Percentiles rank a stretch among this genome's conserved stretches.
Evolutionary conservation across 92 coral and sea anemone species (phyloP).

Genomic region (Porites divaricata): DNA sequence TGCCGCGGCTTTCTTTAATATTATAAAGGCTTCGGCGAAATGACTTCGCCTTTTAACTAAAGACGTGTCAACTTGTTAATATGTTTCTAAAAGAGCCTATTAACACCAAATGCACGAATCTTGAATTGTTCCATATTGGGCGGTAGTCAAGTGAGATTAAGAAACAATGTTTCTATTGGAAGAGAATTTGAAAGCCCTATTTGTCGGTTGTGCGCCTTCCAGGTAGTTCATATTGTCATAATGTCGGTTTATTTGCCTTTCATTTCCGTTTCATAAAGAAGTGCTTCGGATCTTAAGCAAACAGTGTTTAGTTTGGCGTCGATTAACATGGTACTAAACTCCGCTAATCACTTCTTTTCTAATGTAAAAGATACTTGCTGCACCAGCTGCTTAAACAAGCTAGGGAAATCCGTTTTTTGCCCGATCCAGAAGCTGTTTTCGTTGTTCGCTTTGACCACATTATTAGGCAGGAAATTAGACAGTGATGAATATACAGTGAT

Average conservation of each 20-base stretch:
- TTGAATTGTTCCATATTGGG: conserved; percentile 11
- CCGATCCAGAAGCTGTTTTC: background rate
- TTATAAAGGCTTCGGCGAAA: background rate
- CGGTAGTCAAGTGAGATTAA: background rate
- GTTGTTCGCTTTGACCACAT: background rate
- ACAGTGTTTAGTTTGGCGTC: conserved; percentile 4
- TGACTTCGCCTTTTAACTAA: conserved; percentile 14
- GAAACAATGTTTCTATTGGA: conserved; percentile 44
- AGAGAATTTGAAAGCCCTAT: background rate
- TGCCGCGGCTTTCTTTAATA: conserved; percentile 1
- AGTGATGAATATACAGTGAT: conserved; percentile 24
- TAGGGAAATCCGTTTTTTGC: background rate
- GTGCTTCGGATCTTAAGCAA: conserved; percentile 40
- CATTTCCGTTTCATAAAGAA: conserved; percentile 57
- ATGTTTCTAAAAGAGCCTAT: conserved; percentile 1
- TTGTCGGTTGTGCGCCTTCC: conserved; percentile 16
- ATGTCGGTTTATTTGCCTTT: conserved; percentile 44
- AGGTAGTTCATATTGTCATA: conserved; percentile 38
- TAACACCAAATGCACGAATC: conserved; percentile 2
- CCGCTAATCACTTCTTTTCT: conserved; percentile 17
- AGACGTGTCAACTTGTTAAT: conserved; percentile 40
- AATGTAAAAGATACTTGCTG: conserved; percentile 8
- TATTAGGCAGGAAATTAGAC: conserved; percentile 16
- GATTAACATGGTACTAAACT: conserved; percentile 17
- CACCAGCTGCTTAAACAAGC: conserved; percentile 7